Percentiles rank a stretch among this genome's conserved stretches.
These are phyloP conservation scores for Ormyrus labotus DNA, from an alignment of 2,888 invertebrate species.

Conservation along the genomic window DNA sequence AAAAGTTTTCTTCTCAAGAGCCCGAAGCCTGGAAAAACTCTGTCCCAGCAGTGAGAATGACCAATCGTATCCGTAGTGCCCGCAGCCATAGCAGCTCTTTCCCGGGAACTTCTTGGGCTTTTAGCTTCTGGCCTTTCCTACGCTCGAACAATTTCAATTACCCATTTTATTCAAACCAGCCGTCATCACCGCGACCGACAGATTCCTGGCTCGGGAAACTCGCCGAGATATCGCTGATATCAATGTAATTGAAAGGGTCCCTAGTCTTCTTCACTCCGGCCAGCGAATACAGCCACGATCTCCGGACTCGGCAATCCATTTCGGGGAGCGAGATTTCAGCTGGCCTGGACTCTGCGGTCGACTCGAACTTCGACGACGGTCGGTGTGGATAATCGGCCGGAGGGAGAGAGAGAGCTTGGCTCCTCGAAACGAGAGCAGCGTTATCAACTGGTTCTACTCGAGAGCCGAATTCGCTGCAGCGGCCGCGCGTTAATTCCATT, in stretches of 20 bases:
- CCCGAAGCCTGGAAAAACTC: no score
- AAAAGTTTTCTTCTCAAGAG: no score
- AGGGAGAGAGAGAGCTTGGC: background rate
- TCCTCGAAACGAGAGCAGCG: background rate
- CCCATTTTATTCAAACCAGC: constrained; percentile 36
- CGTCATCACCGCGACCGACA: background rate
- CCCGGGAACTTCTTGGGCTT: no score
- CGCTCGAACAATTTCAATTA: constrained; percentile 45
- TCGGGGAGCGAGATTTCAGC: constrained; percentile 2
- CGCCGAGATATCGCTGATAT: no score
- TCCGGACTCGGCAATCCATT: constrained; percentile 11
- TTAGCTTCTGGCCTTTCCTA: no score
- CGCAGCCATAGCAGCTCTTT: no score
- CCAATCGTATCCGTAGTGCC: no score
- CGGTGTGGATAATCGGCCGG: background rate
- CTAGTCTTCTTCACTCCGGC: no score
- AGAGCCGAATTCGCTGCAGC: constrained; percentile 19
- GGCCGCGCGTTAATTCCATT: constrained; percentile 46
- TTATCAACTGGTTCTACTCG: constrained; percentile 55
- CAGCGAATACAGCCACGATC: background rate
- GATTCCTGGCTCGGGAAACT: no score
- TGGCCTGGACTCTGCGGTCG: constrained; percentile 20
- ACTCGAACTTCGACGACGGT: constrained; percentile 26
- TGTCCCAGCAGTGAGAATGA: no score
- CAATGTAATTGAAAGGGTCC: constrained; percentile 21